phyloP scores from a whole-genome alignment of 30 jellyfish, hydroid and myxozoan species.

The Hydractinia echinata region DNA sequence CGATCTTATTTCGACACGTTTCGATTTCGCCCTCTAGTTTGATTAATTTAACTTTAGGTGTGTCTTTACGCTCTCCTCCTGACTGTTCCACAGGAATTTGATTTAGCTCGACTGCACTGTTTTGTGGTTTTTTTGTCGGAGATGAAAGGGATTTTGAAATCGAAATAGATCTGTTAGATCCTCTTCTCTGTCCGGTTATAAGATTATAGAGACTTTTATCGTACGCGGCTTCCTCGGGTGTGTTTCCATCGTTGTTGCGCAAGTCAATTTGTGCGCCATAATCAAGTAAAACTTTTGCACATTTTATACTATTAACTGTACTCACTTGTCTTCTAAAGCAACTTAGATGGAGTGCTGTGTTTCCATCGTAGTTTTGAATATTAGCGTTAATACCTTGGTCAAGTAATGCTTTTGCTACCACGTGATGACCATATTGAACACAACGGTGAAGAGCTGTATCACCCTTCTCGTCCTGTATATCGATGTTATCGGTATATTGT shows the following conservation, averaged over 20 bases:
- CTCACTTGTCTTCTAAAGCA: constrained; percentile 13
- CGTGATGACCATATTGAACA: neutral
- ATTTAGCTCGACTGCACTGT: no score
- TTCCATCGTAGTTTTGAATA: neutral
- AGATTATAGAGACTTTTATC: neutral
- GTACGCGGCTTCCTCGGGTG: neutral
- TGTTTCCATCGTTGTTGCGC: neutral
- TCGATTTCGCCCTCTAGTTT: no score
- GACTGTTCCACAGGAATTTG: no score
- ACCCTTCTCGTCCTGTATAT: neutral
- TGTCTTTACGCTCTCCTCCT: no score
- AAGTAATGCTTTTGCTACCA: neutral
- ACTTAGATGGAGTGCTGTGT: constrained; percentile 12
- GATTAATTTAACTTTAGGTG: no score
- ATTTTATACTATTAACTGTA: neutral
- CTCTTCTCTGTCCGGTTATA: neutral
- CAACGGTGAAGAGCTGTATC: neutral
- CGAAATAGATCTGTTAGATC: no score
- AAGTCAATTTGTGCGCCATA: constrained; percentile 9
- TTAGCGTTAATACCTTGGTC: constrained; percentile 6
- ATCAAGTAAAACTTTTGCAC: neutral
- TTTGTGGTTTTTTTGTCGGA: no score
- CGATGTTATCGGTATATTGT: neutral
- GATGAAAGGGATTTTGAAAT: no score
- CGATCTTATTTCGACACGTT: no score